Evolutionary conservation across 2,888 invertebrate genomes (phyloP).

Genomic region (Drosophila neotestacea): DNA sequence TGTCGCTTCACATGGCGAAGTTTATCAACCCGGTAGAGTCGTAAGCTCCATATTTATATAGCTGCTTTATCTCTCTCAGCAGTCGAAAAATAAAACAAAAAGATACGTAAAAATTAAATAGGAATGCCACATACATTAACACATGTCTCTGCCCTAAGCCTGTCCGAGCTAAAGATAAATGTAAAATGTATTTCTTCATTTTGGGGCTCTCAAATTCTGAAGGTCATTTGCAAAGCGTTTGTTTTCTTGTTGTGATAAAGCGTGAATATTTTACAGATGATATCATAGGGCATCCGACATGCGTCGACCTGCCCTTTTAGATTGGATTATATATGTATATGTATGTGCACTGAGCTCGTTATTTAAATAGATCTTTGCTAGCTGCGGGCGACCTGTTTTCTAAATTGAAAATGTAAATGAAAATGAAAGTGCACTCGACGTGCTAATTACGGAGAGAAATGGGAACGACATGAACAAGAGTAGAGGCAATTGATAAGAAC

Average conservation of each 20-base stretch:
- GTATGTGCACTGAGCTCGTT: slow-evolving; percentile 18
- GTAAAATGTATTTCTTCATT: slow-evolving; percentile 52
- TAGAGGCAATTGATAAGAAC: slow-evolving; percentile 60
- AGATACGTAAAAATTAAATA: slow-evolving; percentile 21
- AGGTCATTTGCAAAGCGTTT: slow-evolving; percentile 51
- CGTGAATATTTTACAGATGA: slow-evolving; percentile 66
- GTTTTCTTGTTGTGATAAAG: slow-evolving; percentile 53
- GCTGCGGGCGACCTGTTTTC: slow-evolving; percentile 63
- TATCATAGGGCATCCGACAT: slow-evolving; percentile 64
- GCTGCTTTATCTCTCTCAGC: slow-evolving; percentile 64
- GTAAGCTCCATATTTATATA: slow-evolving; percentile 53
- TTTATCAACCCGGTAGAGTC: slow-evolving; percentile 66
- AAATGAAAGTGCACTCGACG: slow-evolving; percentile 47
- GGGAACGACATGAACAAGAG: slow-evolving; percentile 36
- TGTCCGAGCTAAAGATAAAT: slow-evolving; percentile 63
- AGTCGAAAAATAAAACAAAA: slow-evolving; percentile 19
- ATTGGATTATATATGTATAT: slow-evolving; percentile 44
- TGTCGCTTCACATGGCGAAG: slow-evolving; percentile 69
- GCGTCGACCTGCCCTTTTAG: slow-evolving; percentile 42
- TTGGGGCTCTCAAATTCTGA: slow-evolving; percentile 42
- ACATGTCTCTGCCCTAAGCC: slow-evolving; percentile 42
- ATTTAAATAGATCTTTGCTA: slow-evolving; percentile 44
- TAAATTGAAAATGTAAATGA: slow-evolving; percentile 63
- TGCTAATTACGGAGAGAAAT: slow-evolving; percentile 48
- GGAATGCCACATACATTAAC: slow-evolving; percentile 20